phyloP scores from a whole-genome alignment of 2,888 invertebrate genomes.

The Tanypteryx hageni region DNA sequence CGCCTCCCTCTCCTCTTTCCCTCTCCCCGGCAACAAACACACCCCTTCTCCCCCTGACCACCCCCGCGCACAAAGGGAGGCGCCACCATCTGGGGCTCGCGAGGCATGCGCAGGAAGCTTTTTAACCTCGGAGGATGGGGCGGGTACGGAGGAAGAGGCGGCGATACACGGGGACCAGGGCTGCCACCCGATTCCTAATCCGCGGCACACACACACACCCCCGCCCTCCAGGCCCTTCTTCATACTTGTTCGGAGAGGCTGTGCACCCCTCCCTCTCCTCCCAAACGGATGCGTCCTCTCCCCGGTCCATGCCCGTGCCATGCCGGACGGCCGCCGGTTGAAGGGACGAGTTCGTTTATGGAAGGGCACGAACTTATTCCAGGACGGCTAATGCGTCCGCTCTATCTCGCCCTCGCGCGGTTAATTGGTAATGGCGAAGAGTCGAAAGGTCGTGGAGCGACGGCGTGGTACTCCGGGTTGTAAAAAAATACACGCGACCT shows the following conservation, averaged over 20 bases:
- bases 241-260: too few species aligned
- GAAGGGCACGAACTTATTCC: not conserved
- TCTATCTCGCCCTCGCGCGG: not conserved
- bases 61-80: not conserved
- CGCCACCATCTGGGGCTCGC: slow-evolving; percentile 47
- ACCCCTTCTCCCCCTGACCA: not conserved
- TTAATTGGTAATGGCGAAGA: slow-evolving; percentile 3
- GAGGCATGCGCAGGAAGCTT: slow-evolving; percentile 29
- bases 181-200: not conserved
- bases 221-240: not conserved
- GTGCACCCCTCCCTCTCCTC: not conserved
- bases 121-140: not conserved
- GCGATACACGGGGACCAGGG: not conserved
- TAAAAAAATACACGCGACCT: too few species aligned
- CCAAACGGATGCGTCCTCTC: too few species aligned
- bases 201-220: not conserved
- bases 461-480: too few species aligned
- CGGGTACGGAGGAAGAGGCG: not conserved
- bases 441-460: slow-evolving; percentile 29
- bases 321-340: not conserved
- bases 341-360: slow-evolving; percentile 1
- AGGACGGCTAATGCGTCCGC: not conserved
- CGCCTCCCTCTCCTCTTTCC: not conserved
- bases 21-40: not conserved
- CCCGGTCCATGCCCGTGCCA: not conserved